Conservation (phyloP, 2,797 vertebrate species). For the Macroramphosus scolopax region DNA sequence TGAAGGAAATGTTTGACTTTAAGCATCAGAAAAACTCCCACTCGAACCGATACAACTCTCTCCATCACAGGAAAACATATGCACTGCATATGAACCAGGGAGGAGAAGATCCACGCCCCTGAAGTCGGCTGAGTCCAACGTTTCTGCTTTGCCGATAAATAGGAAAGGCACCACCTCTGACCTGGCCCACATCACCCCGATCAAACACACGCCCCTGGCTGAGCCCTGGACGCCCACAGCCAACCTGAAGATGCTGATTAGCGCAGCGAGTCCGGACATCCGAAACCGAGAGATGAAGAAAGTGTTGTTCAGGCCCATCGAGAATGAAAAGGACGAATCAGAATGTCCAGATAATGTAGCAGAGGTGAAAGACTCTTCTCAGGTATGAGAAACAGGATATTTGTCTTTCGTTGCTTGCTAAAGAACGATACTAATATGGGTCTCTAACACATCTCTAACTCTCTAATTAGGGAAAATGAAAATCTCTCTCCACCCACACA, state of each 20-base stretch:
- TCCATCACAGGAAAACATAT: constrained; percentile 87
- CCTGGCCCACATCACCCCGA: constrained; percentile 84
- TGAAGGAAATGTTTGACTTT: no score
- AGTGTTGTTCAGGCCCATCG: constrained; percentile 88
- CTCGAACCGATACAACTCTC: no score
- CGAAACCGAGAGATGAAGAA: constrained; percentile 91
- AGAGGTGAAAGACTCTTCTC: constrained; percentile 68
- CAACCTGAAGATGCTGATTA: constrained; percentile 93
- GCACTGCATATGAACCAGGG: constrained; percentile 74
- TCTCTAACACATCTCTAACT: no score
- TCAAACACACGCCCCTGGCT: constrained; percentile 68
- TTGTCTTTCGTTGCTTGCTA: no score
- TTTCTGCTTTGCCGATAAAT: constrained; percentile 68
- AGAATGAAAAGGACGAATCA: constrained; percentile 82
- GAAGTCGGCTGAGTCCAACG: constrained; percentile 70
- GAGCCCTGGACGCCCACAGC: constrained; percentile 93
- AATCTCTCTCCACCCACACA: no score
- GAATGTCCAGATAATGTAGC: constrained; percentile 61
- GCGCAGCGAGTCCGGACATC: constrained; percentile 91
- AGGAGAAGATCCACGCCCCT: constrained; percentile 80
- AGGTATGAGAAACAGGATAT: constrained; percentile 68
- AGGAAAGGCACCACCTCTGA: constrained; percentile 79
- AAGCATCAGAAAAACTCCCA: no score
- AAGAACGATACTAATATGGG: no score
- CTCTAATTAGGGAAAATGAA: no score